Conservation (phyloP, 2,888 invertebrate species). For the Perithous albicinctus region DNA sequence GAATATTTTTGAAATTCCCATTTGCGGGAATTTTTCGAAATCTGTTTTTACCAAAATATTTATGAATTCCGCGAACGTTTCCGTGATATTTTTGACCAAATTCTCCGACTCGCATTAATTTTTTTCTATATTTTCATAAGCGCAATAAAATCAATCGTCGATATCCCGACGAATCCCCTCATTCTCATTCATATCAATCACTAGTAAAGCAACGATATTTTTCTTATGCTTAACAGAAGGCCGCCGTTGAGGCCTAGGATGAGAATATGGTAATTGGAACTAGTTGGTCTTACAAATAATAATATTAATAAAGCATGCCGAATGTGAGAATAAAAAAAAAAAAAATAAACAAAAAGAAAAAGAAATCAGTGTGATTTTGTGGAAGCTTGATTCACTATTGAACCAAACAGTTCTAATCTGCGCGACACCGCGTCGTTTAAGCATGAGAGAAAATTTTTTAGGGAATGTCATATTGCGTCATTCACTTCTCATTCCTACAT, state of each 20-base stretch:
- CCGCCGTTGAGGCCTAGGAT: slow-evolving; percentile 96
- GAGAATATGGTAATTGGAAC: slow-evolving; percentile 93
- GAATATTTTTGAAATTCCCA: too few species aligned
- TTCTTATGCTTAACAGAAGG: slow-evolving; percentile 89
- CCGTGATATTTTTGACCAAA: too few species aligned
- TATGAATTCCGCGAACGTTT: background rate
- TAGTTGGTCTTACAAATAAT: slow-evolving; percentile 54
- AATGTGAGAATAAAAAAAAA: slow-evolving; percentile 45
- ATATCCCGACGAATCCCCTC: slow-evolving; percentile 49
- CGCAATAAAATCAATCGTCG: background rate
- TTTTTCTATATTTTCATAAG: background rate
- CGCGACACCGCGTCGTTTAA: slow-evolving; percentile 42
- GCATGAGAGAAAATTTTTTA: slow-evolving; percentile 60
- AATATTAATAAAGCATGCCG: slow-evolving; percentile 53
- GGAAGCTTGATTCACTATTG: slow-evolving; percentile 45
- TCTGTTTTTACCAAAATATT: background rate
- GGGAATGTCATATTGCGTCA: slow-evolving; percentile 61
- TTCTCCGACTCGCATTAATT: background rate
- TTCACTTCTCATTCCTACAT: slow-evolving; percentile 51
- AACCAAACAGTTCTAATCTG: slow-evolving; percentile 33
- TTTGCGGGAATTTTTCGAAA: too few species aligned
- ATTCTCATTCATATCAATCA: slow-evolving; percentile 77
- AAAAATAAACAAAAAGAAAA: too few species aligned
- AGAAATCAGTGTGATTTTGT: slow-evolving; percentile 35
- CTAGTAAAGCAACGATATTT: slow-evolving; percentile 80